phyloP scores from a whole-genome alignment of 2,888 invertebrate species.

The Agriotes lineatus region DNA sequence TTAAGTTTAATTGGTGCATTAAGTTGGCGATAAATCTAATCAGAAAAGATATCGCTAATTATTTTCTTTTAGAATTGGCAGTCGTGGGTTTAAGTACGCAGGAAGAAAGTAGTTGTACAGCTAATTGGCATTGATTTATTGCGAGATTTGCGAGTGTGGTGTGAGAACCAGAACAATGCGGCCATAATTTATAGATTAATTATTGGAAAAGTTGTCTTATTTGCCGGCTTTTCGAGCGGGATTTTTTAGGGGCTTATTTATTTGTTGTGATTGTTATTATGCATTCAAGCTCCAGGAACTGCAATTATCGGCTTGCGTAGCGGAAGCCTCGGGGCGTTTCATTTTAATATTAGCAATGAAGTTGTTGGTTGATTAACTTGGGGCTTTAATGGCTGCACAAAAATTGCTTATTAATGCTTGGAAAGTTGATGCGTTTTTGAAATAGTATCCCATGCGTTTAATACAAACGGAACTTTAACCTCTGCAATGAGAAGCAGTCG shows the following conservation, averaged over 20 bases:
- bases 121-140: constrained; percentile 53
- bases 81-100: constrained; percentile 48
- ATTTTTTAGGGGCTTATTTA: constrained; percentile 5
- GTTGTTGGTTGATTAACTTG: constrained; percentile 18
- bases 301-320: constrained; percentile 14
- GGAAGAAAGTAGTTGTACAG: constrained; percentile 49
- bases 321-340: constrained; percentile 15
- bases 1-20: constrained; percentile 48
- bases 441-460: background rate
- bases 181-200: constrained; percentile 52
- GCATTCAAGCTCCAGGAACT: constrained; percentile 13
- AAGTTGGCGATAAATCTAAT: constrained; percentile 45
- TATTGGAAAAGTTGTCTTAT: constrained; percentile 44
- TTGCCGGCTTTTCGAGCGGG: constrained; percentile 13
- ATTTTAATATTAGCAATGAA: constrained; percentile 23
- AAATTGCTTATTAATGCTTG: constrained; percentile 4
- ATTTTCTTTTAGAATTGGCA: constrained; percentile 49
- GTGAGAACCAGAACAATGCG: constrained; percentile 52
- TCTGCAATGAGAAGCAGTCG: too few relatives aligned
- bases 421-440: background rate
- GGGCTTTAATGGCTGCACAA: background rate
- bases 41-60: constrained; percentile 51
- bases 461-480: too few relatives aligned
- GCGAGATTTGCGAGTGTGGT: constrained; percentile 49
- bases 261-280: constrained; percentile 20